These are phyloP conservation scores for Sturnus vulgaris DNA, from an alignment of 2,113 vertebrate species.

Conservation along the genomic window DNA sequence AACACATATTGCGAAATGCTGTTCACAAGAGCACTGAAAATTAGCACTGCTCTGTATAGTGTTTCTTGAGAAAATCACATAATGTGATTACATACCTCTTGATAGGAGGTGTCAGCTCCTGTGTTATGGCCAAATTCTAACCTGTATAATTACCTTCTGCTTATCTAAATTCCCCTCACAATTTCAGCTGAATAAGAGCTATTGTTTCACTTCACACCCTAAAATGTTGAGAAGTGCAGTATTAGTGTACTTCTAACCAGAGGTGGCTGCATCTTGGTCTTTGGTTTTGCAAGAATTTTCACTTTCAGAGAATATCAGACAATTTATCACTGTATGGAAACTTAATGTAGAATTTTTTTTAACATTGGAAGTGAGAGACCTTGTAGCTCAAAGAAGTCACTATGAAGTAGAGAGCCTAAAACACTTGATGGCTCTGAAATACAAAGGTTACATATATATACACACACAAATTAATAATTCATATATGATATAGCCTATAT, in stretches of 20 bases:
- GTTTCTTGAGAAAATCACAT: slow-evolving; percentile 14
- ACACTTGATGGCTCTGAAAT: background rate
- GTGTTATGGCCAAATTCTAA: slow-evolving; percentile 12
- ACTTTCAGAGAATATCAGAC: background rate
- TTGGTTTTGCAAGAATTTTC: background rate
- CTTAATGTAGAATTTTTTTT: background rate
- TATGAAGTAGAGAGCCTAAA: background rate
- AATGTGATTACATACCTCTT: slow-evolving; percentile 24
- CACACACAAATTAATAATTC: background rate
- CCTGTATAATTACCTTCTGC: slow-evolving; percentile 24
- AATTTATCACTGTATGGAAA: background rate
- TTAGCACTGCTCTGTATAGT: background rate
- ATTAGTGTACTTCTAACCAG: background rate
- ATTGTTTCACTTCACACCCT: slow-evolving; percentile 11
- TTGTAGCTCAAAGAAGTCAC: background rate
- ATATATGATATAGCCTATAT: background rate
- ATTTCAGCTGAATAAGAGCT: slow-evolving; percentile 27
- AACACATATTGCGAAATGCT: slow-evolving; percentile 34
- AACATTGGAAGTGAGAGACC: background rate
- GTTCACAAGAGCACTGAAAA: slow-evolving; percentile 42
- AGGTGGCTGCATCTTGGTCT: background rate
- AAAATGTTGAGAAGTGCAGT: background rate
- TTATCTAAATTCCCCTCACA: slow-evolving; percentile 57
- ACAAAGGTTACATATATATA: background rate
- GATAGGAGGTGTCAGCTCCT: slow-evolving; percentile 32